Evolutionary conservation across 1,140 invertebrate genomes (phyloP).

Genomic region (Drosophila jambulina): DNA sequence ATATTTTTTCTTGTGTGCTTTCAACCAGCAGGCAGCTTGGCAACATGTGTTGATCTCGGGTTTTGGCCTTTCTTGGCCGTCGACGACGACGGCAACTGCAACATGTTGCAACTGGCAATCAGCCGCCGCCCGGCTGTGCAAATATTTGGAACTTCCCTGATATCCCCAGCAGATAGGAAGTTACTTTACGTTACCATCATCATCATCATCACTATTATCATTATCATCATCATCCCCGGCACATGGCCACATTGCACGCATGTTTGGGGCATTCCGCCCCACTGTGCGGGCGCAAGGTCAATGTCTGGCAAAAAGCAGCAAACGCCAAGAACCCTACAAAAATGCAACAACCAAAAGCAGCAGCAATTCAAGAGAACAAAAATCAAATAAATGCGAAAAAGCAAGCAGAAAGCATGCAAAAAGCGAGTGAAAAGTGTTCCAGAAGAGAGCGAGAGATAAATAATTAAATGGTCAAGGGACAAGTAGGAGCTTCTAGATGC

Average conservation of each 20-base stretch:
- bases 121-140: constrained; percentile 33
- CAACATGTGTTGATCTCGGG: constrained; percentile 67
- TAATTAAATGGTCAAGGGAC: background rate
- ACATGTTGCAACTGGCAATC: constrained; percentile 66
- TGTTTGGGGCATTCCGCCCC: constrained; percentile 42
- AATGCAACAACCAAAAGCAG: constrained; percentile 17
- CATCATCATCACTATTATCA: constrained; percentile 1
- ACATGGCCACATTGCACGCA: constrained; percentile 10
- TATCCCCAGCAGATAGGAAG: constrained; percentile 36
- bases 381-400: constrained; percentile 10
- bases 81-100: constrained; percentile 14
- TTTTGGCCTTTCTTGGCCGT: constrained; percentile 46
- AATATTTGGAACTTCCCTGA: constrained; percentile 59
- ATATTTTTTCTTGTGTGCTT: background rate
- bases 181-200: constrained; percentile 20
- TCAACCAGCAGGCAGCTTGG: constrained; percentile 42
- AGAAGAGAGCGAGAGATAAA: constrained; percentile 16
- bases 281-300: constrained; percentile 77
- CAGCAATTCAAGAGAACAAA: constrained; percentile 17
- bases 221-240: constrained; percentile 4
- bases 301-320: constrained; percentile 58
- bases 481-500: constrained; percentile 1
- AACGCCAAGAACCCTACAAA: constrained; percentile 19
- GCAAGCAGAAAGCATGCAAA: background rate
- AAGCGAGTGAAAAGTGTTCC: constrained; percentile 30